phyloP scores from a whole-genome alignment of 2,888 invertebrate genomes.

The Sesia bembeciformis region DNA sequence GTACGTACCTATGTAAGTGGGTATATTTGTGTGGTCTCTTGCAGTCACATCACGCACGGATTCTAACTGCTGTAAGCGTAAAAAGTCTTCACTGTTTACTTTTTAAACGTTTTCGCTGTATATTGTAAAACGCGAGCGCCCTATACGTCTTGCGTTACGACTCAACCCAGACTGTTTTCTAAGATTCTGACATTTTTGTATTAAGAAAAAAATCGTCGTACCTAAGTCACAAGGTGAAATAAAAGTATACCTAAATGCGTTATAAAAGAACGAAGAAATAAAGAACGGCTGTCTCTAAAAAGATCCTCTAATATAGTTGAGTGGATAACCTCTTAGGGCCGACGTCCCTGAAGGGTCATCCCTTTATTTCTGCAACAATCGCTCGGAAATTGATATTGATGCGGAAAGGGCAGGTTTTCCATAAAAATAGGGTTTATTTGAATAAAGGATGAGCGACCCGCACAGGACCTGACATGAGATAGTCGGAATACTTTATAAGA shows the following conservation, averaged over 20 bases:
- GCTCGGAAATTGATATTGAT: slow-evolving; percentile 74
- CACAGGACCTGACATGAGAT: slow-evolving; percentile 50
- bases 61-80: too few species aligned
- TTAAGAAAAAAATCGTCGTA: too few species aligned
- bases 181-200: too few species aligned
- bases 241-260: not conserved
- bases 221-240: not conserved
- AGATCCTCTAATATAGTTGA: slow-evolving; percentile 64
- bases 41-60: too few species aligned
- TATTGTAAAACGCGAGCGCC: too few species aligned
- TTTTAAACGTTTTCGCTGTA: too few species aligned
- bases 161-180: too few species aligned
- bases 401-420: slow-evolving; percentile 72
- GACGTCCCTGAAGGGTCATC: slow-evolving; percentile 68
- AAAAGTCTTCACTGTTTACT: too few species aligned
- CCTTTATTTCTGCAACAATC: slow-evolving; percentile 74
- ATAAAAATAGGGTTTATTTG: slow-evolving; percentile 75
- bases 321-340: slow-evolving; percentile 50
- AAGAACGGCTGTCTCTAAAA: slow-evolving; percentile 26
- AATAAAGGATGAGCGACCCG: slow-evolving; percentile 69
- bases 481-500: slow-evolving; percentile 58
- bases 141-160: too few species aligned
- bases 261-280: slow-evolving; percentile 13
- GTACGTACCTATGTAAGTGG: too few species aligned
- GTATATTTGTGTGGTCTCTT: too few species aligned